Percentiles rank a stretch among this genome's conserved stretches.
phyloP scores from a whole-genome alignment of 64 coral and sea anemone genomes.

The Montipora capricornis region DNA sequence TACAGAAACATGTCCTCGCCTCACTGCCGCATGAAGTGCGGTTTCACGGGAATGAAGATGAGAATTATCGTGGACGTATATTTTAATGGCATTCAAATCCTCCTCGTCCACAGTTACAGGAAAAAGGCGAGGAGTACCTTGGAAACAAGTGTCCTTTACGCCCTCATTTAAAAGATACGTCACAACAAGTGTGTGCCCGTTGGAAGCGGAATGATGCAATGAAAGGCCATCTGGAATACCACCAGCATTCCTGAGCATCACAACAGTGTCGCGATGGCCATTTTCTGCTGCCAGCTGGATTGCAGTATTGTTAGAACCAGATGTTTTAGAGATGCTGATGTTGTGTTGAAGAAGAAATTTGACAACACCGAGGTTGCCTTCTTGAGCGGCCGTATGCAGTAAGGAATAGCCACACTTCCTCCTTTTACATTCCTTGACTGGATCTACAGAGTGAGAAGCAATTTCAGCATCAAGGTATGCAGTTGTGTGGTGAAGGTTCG shows the following conservation, averaged over 20 bases:
- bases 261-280: slow-evolving; percentile 5
- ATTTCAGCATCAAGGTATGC: slow-evolving; percentile 11
- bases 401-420: slow-evolving; percentile 70
- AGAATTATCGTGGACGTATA: slow-evolving; percentile 22
- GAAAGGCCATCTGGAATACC: slow-evolving; percentile 10
- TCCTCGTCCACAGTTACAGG: not conserved
- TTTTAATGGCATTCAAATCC: not conserved
- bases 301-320: slow-evolving; percentile 32
- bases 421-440: slow-evolving; percentile 56
- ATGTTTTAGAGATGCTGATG: not conserved
- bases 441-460: slow-evolving; percentile 12
- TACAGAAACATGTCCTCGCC: slow-evolving; percentile 1
- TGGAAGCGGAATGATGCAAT: slow-evolving; percentile 38
- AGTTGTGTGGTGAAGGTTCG: slow-evolving; percentile 37
- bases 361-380: slow-evolving; percentile 46
- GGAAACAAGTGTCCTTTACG: slow-evolving; percentile 39
- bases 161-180: slow-evolving; percentile 13
- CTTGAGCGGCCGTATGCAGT: slow-evolving; percentile 75
- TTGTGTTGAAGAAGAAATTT: slow-evolving; percentile 64
- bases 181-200: slow-evolving; percentile 16
- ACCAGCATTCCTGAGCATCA: not conserved
- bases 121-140: not conserved
- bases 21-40: slow-evolving; percentile 52
- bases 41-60: slow-evolving; percentile 44
- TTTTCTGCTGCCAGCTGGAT: slow-evolving; percentile 63